phyloP scores from a whole-genome alignment of 1,140 invertebrate species.

The Musca domestica region DNA sequence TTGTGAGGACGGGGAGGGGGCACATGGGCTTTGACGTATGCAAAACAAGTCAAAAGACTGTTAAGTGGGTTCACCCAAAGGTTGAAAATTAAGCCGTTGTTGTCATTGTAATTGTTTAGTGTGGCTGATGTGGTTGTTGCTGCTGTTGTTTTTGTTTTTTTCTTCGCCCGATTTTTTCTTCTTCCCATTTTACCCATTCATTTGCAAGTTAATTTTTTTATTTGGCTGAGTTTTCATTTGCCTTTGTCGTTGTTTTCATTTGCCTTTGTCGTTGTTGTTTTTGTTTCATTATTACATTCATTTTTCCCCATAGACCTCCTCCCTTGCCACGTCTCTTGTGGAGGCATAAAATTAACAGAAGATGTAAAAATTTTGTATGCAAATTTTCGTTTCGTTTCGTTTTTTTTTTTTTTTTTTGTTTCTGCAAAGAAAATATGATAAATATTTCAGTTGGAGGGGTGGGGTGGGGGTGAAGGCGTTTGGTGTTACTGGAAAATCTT shows the following conservation, averaged over 20 bases:
- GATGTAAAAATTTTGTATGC: conserved; percentile 4
- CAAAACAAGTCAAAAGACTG: conserved; percentile 14
- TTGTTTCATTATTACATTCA: background rate
- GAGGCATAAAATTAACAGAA: background rate
- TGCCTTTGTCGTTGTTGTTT: background rate
- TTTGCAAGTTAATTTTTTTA: background rate
- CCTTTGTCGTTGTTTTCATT: background rate
- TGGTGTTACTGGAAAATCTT: no score
- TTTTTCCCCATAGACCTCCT: no score
- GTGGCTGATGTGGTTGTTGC: background rate
- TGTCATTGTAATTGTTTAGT: conserved; percentile 20
- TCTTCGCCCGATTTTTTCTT: background rate
- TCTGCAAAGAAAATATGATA: conserved; percentile 18
- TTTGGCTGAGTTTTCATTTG: background rate
- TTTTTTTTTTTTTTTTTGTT: no score
- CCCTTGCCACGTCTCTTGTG: no score
- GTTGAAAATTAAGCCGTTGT: conserved; percentile 17
- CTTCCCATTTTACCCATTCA: no score
- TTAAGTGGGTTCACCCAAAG: conserved; percentile 19
- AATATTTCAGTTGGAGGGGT: background rate
- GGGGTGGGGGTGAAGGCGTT: background rate
- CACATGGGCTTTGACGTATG: background rate
- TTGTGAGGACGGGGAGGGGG: no score
- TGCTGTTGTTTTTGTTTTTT: background rate
- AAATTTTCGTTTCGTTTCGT: background rate